phyloP scores from a whole-genome alignment of 2,113 vertebrate species.

The Amazona vittata region DNA sequence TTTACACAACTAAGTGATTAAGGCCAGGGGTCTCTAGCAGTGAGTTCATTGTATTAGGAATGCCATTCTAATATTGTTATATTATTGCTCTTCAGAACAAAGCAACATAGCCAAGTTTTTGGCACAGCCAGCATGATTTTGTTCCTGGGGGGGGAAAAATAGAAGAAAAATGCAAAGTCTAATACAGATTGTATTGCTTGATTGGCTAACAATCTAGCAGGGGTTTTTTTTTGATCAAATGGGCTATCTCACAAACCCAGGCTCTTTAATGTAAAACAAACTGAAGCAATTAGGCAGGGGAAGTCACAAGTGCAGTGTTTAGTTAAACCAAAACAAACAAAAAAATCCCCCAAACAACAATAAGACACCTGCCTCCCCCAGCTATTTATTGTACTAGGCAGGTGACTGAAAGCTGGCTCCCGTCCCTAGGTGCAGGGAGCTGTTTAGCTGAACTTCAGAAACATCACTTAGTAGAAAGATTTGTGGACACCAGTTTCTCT shows the following conservation, averaged over 20 bases:
- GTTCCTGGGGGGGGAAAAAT: not conserved
- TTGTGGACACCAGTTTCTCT: not conserved
- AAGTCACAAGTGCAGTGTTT: not conserved
- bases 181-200: not conserved
- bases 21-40: not conserved
- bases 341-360: fast-evolving
- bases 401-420: not conserved
- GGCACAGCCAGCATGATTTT: not conserved
- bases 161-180: not conserved
- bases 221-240: not conserved
- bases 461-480: not conserved
- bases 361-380: fast-evolving
- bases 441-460: not conserved
- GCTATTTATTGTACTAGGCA: fast-evolving
- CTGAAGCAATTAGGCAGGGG: not conserved
- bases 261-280: not conserved
- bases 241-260: not conserved
- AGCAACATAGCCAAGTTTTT: not conserved
- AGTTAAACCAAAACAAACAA: not conserved
- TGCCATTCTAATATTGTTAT: not conserved
- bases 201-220: not conserved
- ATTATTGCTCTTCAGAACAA: not conserved
- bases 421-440: not conserved
- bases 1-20: not conserved
- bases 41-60: not conserved